Evolutionary conservation across 2,797 vertebrate species (phyloP), one percentile per base, ranked within the genome.

Genomic region (Apogon hyalosoma): DNA sequence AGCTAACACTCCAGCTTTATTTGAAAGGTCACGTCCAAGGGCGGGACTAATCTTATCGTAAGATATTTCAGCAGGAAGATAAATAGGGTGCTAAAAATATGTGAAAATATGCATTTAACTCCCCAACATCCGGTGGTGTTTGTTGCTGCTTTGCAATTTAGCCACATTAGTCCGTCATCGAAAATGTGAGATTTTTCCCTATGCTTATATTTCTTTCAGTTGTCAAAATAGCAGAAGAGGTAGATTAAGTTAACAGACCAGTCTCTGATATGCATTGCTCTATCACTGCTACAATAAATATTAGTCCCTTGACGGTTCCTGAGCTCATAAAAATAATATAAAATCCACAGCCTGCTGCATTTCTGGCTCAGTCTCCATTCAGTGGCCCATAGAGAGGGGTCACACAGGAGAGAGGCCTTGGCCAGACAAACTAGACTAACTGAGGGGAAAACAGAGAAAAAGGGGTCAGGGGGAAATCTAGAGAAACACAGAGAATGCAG

Each of bases 321-420:
- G 80, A 88, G 69, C 88, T 93, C 86, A 89, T 92, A 92, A 92
- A 92, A 90, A 90, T 87, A 89, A 88, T 87, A 87, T 78, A 75
- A 75, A 69, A 75, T 85, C 73, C 73, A 73, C n/a, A 18, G 75
- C 69, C 72, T 70, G 71, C 82, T 82, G 80, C 77, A 73, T 18
- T 64, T 24, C 63, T 75, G 84, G 78, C 72, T 60, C 79, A 85
- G 88, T 81, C 21, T 77, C 51, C 14, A 21, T 84, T 88, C 85
- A 82, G 70, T 53, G 48, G 83, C 82, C 83, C 49, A 42, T 24
- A 73, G 68, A 48, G 47, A 52, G 49, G 63, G 68, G 82, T 82
- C 80, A 80, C 53, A 51, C 18, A 55, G 58, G 75, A 73, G 62
- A 71, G 71, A 77, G 59, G 60, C 49, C 41, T 48, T 69, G 75